Evolutionary conservation across 2,113 vertebrate genomes (phyloP).

Genomic region (Eonycteris spelaea): DNA sequence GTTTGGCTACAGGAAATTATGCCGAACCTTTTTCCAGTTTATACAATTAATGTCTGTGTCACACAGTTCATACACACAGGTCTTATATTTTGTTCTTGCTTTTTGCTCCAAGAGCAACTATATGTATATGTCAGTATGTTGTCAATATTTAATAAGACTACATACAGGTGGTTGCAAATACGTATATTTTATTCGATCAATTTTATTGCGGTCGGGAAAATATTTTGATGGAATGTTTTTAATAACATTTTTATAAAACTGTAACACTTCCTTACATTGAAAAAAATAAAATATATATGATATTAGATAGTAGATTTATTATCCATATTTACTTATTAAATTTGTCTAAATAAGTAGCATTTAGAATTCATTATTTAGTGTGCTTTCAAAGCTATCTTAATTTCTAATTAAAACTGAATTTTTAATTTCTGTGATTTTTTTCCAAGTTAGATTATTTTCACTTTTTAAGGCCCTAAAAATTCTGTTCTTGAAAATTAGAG

Average conservation of each 20-base stretch:
- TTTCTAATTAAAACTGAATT: conserved; percentile 21
- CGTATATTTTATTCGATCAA: background rate
- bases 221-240: background rate
- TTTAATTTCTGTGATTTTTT: background rate
- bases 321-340: background rate
- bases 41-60: background rate
- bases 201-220: background rate
- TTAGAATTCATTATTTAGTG: background rate
- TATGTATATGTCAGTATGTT: background rate
- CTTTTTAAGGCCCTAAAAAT: conserved; percentile 36
- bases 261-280: background rate
- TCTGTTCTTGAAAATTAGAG: background rate
- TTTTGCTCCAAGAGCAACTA: background rate
- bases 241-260: background rate
- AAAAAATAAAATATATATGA: background rate
- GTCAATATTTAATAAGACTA: background rate
- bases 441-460: background rate
- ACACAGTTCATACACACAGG: background rate
- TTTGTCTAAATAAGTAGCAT: background rate
- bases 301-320: background rate
- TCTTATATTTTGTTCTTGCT: background rate
- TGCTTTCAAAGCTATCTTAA: conserved; percentile 1
- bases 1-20: background rate
- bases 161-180: background rate
- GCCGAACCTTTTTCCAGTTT: background rate